Percentiles rank a stretch among this genome's conserved stretches.
Evolutionary conservation across 2,113 vertebrate genomes (phyloP).

Genomic region (Henicopernis longicauda): DNA sequence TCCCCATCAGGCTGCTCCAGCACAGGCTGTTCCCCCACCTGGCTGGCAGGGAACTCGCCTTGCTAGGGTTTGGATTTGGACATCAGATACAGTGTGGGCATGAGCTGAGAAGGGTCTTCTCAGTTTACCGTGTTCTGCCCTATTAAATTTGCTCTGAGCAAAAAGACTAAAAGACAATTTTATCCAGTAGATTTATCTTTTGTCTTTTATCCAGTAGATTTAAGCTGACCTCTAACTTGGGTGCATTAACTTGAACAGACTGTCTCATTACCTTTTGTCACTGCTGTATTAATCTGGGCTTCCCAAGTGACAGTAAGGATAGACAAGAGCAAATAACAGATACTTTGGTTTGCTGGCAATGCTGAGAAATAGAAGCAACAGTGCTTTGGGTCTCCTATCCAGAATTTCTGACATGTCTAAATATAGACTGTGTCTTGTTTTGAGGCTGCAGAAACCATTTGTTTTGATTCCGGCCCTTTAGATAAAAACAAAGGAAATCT

Average conservation of each 20-base stretch:
- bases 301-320: neutral
- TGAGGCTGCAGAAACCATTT: constrained; percentile 2
- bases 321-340: neutral
- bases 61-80: neutral
- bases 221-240: neutral
- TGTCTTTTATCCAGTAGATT: neutral
- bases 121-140: neutral
- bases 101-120: neutral
- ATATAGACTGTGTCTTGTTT: neutral
- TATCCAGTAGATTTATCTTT: neutral
- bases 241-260: neutral
- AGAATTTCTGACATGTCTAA: neutral
- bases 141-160: neutral
- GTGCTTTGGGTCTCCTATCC: neutral
- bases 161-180: neutral
- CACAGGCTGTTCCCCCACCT: neutral
- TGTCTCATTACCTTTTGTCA: neutral
- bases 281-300: neutral
- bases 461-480: neutral
- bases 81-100: neutral
- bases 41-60: rapidly evolving
- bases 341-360: neutral
- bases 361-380: neutral
- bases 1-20: neutral
- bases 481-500: constrained; percentile 30